Percentiles rank a stretch among this genome's conserved stretches.
These are phyloP conservation scores for Drosophila malerkotliana DNA, from an alignment of 1,140 invertebrate genomes.

Conservation along the genomic window DNA sequence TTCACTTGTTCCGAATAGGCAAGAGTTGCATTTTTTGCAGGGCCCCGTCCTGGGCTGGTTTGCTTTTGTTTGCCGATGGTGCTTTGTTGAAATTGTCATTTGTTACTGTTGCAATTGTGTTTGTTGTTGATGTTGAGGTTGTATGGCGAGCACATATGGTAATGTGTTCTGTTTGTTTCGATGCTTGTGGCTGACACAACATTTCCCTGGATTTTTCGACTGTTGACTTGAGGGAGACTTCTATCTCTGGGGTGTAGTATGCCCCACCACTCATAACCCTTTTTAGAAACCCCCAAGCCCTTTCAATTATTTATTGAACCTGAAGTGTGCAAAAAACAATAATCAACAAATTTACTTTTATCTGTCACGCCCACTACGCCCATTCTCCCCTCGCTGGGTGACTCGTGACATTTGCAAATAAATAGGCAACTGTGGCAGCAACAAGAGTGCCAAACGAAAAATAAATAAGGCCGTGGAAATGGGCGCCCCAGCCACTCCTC, in stretches of 20 bases:
- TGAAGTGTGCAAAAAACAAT: slow-evolving; percentile 49
- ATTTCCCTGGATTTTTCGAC: slow-evolving; percentile 41
- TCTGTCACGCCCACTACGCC: slow-evolving; percentile 42
- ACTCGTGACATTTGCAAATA: slow-evolving; percentile 79
- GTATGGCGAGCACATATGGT: slow-evolving; percentile 37
- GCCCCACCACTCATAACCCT: not conserved
- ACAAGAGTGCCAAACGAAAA: slow-evolving; percentile 32
- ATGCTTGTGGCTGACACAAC: slow-evolving; percentile 44
- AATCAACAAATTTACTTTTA: slow-evolving; percentile 64
- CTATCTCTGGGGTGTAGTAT: no score
- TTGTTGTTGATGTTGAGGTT: slow-evolving; percentile 28
- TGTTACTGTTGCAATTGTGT: slow-evolving; percentile 23
- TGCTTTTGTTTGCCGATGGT: slow-evolving; percentile 54
- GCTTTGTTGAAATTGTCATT: slow-evolving; percentile 73
- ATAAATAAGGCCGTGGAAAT: slow-evolving; percentile 46
- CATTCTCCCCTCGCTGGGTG: not conserved
- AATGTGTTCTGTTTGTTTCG: slow-evolving; percentile 56
- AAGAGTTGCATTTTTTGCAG: slow-evolving; percentile 54
- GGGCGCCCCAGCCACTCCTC: slow-evolving; percentile 47
- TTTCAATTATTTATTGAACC: slow-evolving; percentile 58
- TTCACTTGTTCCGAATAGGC: slow-evolving; percentile 70
- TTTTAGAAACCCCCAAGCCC: not conserved
- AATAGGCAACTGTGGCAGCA: slow-evolving; percentile 46
- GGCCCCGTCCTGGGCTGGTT: slow-evolving; percentile 8
- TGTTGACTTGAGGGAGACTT: slow-evolving; percentile 26